Evolutionary conservation across 2,797 vertebrate genomes (phyloP).

Genomic region (Leuciscus waleckii): DNA sequence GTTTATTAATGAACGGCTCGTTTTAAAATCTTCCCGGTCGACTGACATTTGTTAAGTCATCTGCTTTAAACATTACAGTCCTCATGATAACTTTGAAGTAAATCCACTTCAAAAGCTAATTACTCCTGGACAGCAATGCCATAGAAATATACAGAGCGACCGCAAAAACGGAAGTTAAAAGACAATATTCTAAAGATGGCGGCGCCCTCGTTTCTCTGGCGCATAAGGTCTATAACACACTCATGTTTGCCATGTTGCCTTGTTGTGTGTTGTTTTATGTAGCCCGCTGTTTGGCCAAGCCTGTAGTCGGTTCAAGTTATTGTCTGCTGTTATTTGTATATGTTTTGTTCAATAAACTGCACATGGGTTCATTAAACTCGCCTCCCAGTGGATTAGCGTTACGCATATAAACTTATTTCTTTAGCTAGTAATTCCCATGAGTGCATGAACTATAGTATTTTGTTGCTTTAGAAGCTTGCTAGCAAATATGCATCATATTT

Average conservation of each 20-base stretch:
- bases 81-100: too few relatives aligned
- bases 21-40: too few relatives aligned
- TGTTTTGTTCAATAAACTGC: background rate
- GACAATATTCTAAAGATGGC: too few relatives aligned
- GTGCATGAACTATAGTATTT: constrained; percentile 62
- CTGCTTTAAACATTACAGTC: too few relatives aligned
- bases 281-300: background rate
- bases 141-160: too few relatives aligned
- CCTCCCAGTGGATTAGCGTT: background rate
- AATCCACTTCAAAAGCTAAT: too few relatives aligned
- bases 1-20: too few relatives aligned
- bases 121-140: too few relatives aligned
- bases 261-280: background rate
- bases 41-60: too few relatives aligned
- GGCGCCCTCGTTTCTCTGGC: too few relatives aligned
- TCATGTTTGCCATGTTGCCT: background rate
- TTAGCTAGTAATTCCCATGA: background rate
- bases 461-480: constrained; percentile 66
- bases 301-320: background rate
- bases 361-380: background rate
- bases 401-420: background rate
- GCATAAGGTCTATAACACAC: too few relatives aligned
- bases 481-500: constrained; percentile 53
- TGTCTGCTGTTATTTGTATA: background rate
- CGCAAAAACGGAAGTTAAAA: too few relatives aligned